Evolutionary conservation across 2,888 invertebrate species (phyloP).

Genomic region (Clitarchus hookeri): DNA sequence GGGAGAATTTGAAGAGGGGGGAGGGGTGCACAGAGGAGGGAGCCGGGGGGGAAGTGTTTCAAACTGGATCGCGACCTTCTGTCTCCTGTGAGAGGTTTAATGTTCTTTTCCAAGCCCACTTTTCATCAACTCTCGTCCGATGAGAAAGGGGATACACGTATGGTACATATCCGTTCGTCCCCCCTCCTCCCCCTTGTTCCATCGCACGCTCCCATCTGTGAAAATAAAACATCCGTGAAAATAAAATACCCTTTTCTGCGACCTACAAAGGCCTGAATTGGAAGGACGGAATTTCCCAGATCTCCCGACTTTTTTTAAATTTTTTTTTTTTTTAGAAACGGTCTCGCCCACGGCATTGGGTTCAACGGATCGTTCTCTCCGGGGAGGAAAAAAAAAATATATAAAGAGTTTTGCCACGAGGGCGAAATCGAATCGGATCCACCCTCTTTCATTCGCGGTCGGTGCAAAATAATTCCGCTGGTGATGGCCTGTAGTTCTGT

Average conservation of each 20-base stretch:
- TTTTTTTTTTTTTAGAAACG: not conserved
- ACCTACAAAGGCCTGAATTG: not conserved
- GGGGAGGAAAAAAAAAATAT: not conserved
- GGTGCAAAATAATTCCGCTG: not conserved
- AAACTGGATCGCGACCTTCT: not conserved
- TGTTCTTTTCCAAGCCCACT: constrained; percentile 10
- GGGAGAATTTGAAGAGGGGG: too few relatives aligned
- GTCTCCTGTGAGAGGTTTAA: constrained; percentile 14
- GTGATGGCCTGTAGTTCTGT: not conserved
- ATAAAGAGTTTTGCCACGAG: constrained; percentile 14
- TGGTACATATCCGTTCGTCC: not conserved
- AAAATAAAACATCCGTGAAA: constrained; percentile 8
- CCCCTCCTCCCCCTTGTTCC: not conserved
- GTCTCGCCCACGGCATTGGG: not conserved
- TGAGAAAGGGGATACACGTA: constrained; percentile 14
- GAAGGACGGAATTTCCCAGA: not conserved
- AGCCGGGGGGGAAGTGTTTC: not conserved
- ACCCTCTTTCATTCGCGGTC: not conserved
- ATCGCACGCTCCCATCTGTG: not conserved
- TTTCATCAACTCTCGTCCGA: constrained; percentile 5
- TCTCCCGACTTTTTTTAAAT: not conserved
- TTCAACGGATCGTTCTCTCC: not conserved
- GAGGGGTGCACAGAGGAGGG: not conserved
- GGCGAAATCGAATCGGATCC: not conserved
- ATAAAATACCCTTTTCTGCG: constrained; percentile 14